Evolutionary conservation across 2,113 vertebrate genomes (phyloP), one percentile per base, ranked within the genome.

Genomic region (Ibidorhyncha struthersii): DNA sequence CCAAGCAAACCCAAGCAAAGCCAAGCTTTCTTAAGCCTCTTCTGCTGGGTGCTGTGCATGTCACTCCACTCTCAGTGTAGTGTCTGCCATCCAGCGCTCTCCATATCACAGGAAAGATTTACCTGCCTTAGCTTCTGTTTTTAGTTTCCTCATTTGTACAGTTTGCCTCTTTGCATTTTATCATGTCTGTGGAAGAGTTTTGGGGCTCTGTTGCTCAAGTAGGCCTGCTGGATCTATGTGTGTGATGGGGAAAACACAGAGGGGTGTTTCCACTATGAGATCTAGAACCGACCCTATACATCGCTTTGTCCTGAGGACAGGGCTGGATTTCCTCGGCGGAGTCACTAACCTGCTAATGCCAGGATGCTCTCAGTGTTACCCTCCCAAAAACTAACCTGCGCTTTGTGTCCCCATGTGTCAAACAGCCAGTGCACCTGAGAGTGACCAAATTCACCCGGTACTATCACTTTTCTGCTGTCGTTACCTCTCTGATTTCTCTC

Each of bases 31-130:
- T 53, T 36, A 87, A 71, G 14, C 7, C 41, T 62, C 36, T 77
- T 40, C 62, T 83, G 14, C n/a, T 76, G 70, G 18, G 17, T 62
- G 10, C 55, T 26, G 41, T 74, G 8, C 9, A 14, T 12, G 7
- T 40, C 63, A 25, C 14, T 47, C 6, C 34, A 18, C 34, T 83
- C 19, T 12, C 53, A 62, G 32, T 11, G 12, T 30, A 7, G 18
- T 36, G 18, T 34, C 65, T 92, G 29, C 21, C 30, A 11, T 17
- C 10, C 59, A 56, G 30, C 0, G 0, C 25, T 82, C 23, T 15
- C 30, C 9, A 7, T 14, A 40, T 8, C 29, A 16, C 16, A 70
- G 30, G 41, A 29, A 74, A 70, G 15, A 13, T 76, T 63, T 41
- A 45, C 6, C 19, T 88, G 45, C 25, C 32, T 89, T 41, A 18